Conservation (phyloP, 2,888 invertebrate species). For the Drosophila niveifrons region DNA sequence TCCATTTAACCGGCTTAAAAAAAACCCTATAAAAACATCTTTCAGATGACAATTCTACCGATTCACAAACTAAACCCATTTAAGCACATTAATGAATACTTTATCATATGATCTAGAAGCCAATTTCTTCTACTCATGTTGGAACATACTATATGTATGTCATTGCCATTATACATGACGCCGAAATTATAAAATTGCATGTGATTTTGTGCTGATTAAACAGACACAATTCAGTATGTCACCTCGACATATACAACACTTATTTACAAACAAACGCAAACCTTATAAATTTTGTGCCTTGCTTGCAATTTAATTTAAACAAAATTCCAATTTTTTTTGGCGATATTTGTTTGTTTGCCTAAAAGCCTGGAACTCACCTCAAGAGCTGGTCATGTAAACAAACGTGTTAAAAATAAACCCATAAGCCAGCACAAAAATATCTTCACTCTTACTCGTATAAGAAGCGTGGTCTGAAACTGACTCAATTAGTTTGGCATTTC, state of each 20-base stretch:
- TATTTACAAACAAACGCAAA: constrained; percentile 29
- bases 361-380: constrained; percentile 40
- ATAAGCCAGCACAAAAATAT: constrained; percentile 24
- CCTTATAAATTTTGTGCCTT: constrained; percentile 44
- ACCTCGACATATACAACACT: constrained; percentile 54
- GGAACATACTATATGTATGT: constrained; percentile 48
- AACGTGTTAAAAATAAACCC: constrained; percentile 65
- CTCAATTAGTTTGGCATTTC: constrained; percentile 60
- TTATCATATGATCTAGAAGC: constrained; percentile 1
- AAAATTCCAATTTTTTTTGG: constrained; percentile 33
- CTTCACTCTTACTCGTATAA: neutral
- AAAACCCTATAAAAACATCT: neutral
- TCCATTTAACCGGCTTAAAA: neutral
- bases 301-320: constrained; percentile 63
- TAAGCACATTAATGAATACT: neutral
- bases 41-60: too few species aligned
- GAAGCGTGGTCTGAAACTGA: constrained; percentile 22
- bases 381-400: constrained; percentile 62
- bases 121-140: constrained; percentile 1
- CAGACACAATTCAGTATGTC: constrained; percentile 74
- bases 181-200: constrained; percentile 40
- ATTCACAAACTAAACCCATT: neutral
- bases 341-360: constrained; percentile 36
- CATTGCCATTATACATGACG: constrained; percentile 52
- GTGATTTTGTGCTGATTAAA: constrained; percentile 65